These are phyloP conservation scores for Phymanthus crucifer DNA, from an alignment of 92 coral and sea anemone genomes.

Conservation along the genomic window DNA sequence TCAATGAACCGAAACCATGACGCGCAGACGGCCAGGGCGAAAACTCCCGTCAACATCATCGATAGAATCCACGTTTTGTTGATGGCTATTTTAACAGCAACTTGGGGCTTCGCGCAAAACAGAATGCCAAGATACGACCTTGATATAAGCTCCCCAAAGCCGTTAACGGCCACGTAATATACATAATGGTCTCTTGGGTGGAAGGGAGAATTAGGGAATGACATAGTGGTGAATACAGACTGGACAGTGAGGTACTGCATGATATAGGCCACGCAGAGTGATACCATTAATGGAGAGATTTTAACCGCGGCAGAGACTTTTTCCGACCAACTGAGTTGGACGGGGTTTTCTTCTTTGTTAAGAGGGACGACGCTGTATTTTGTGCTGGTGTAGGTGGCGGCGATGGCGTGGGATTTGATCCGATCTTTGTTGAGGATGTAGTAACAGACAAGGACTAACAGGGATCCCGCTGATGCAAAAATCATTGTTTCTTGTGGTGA, in stretches of 20 bases:
- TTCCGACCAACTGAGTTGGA: slow-evolving; percentile 65
- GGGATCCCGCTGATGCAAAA: slow-evolving; percentile 51
- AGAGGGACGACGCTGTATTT: slow-evolving; percentile 32
- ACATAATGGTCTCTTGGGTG: slow-evolving; percentile 74
- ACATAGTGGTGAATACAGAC: slow-evolving; percentile 76
- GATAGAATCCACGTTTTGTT: slow-evolving; percentile 71
- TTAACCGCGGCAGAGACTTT: slow-evolving; percentile 58
- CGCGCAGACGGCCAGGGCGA: slow-evolving; percentile 60
- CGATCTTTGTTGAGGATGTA: slow-evolving; percentile 80
- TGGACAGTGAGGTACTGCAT: slow-evolving; percentile 73
- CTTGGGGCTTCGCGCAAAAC: slow-evolving; percentile 52
- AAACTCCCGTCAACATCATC: slow-evolving; percentile 39
- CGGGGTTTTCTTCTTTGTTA: slow-evolving; percentile 16
- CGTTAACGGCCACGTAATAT: slow-evolving; percentile 64
- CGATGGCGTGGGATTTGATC: slow-evolving; percentile 71
- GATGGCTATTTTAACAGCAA: slow-evolving; percentile 58
- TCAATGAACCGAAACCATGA: slow-evolving; percentile 74
- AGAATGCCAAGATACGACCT: slow-evolving; percentile 66
- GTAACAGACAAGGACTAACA: slow-evolving; percentile 62
- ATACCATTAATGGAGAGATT: slow-evolving; percentile 59
- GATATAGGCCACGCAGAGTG: slow-evolving; percentile 64
- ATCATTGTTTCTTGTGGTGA: slow-evolving; percentile 72
- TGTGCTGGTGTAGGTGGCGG: slow-evolving; percentile 42
- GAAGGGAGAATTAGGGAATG: slow-evolving; percentile 63
- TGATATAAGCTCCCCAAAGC: slow-evolving; percentile 69